phyloP scores from a whole-genome alignment of 2,888 invertebrate genomes.

The Troides oblongomaculatus region DNA sequence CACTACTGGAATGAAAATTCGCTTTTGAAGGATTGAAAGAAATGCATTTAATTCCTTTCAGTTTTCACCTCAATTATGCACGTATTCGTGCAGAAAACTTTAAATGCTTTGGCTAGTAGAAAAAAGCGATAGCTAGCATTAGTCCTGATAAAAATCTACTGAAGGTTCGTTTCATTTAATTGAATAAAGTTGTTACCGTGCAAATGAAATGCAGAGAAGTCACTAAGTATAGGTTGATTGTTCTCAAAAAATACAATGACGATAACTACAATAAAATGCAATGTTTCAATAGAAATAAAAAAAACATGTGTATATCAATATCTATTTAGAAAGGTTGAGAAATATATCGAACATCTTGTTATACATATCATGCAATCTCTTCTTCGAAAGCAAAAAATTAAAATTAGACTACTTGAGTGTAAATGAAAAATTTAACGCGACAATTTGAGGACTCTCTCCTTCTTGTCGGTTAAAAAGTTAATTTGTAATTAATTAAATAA shows the following conservation, averaged over 20 bases:
- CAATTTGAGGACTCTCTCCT: no score
- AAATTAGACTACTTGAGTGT: no score
- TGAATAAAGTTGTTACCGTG: constrained; percentile 15
- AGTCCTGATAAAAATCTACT: constrained; percentile 14
- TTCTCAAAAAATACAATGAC: neutral
- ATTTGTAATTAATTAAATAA: no score
- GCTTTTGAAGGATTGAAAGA: constrained; percentile 33
- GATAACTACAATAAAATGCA: no score
- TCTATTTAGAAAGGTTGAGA: no score
- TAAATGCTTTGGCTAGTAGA: constrained; percentile 37
- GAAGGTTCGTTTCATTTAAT: constrained; percentile 20
- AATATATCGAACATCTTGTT: no score
- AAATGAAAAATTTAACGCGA: no score
- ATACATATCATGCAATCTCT: no score
- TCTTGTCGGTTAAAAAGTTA: no score
- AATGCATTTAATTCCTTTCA: constrained; percentile 41
- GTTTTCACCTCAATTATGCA: constrained; percentile 40
- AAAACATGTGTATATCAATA: no score
- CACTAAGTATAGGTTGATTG: neutral
- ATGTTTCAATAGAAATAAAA: no score
- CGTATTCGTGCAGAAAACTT: constrained; percentile 43
- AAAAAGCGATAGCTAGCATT: constrained; percentile 18
- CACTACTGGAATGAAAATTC: constrained; percentile 17
- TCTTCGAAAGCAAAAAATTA: no score
- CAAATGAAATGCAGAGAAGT: neutral